Conservation (phyloP, 2,888 invertebrate genomes). For the Nebria salina region DNA sequence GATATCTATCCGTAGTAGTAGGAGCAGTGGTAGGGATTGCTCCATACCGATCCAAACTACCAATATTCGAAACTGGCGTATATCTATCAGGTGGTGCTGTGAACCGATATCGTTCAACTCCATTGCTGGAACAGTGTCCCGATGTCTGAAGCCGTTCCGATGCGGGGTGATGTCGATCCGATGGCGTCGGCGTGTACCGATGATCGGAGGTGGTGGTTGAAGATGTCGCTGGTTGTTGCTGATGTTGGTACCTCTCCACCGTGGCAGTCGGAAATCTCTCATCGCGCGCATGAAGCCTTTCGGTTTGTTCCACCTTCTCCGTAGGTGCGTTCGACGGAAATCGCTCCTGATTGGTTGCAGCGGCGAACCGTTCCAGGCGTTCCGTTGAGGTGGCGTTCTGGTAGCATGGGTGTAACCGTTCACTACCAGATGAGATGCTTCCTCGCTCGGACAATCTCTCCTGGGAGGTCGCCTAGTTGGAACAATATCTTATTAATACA, state of each 20-base stretch:
- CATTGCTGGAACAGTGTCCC: slow-evolving; percentile 11
- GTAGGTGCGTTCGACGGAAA: slow-evolving; percentile 9
- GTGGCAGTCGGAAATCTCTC: slow-evolving; percentile 15
- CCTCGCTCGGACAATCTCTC: slow-evolving; percentile 25
- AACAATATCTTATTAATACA: neutral
- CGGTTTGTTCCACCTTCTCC: slow-evolving; percentile 37
- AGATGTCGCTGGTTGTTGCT: neutral
- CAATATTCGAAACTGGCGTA: slow-evolving; percentile 47
- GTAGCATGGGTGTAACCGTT: slow-evolving; percentile 36
- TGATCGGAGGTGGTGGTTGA: neutral
- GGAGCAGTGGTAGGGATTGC: slow-evolving; percentile 47
- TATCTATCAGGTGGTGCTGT: slow-evolving; percentile 44
- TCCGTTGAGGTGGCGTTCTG: slow-evolving; percentile 42
- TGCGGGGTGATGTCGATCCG: slow-evolving; percentile 44
- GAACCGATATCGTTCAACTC: slow-evolving; percentile 36
- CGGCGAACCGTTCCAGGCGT: slow-evolving; percentile 20
- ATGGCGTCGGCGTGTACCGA: slow-evolving; percentile 6
- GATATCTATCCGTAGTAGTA: slow-evolving; percentile 26
- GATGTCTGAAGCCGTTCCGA: slow-evolving; percentile 50
- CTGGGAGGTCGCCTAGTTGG: slow-evolving; percentile 27
- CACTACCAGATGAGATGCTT: slow-evolving; percentile 40
- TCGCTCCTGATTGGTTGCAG: slow-evolving; percentile 9
- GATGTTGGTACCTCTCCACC: slow-evolving; percentile 5
- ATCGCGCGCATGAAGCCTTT: slow-evolving; percentile 33
- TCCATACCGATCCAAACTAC: slow-evolving; percentile 56